These are phyloP conservation scores for Callyntrura guangdongensis DNA, from an alignment of 2,888 invertebrate genomes.

Conservation along the genomic window DNA sequence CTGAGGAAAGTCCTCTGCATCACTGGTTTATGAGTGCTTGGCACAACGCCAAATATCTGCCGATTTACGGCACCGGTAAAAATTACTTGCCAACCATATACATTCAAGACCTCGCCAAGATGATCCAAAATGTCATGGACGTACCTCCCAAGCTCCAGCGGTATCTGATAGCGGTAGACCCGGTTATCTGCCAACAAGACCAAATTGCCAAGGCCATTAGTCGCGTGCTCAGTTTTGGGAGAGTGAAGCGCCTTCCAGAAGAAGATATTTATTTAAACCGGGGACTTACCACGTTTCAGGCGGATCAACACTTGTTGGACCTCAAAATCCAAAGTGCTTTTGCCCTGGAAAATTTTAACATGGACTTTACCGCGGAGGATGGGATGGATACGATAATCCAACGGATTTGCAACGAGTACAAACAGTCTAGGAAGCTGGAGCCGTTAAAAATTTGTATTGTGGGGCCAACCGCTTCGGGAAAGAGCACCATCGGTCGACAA, in stretches of 20 bases:
- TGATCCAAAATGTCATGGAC: conserved; percentile 84
- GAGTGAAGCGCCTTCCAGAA: conserved; percentile 87
- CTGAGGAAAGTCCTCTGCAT: conserved; percentile 88
- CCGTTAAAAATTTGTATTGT: conserved; percentile 82
- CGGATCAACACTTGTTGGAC: conserved; percentile 81
- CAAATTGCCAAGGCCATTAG: conserved; percentile 88
- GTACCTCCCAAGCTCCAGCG: conserved; percentile 88
- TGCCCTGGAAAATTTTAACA: conserved; percentile 80
- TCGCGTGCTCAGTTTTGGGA: conserved; percentile 87
- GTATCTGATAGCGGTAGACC: conserved; percentile 90
- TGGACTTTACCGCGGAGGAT: conserved; percentile 77
- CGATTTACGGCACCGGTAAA: conserved; percentile 88
- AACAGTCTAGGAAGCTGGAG: conserved; percentile 75
- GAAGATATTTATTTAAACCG: conserved; percentile 86
- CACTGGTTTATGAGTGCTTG: conserved; percentile 90
- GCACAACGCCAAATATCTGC: conserved; percentile 88
- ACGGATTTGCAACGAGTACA: conserved; percentile 69
- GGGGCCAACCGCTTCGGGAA: conserved; percentile 82
- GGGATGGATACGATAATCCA: conserved; percentile 73
- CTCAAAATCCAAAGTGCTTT: conserved; percentile 82
- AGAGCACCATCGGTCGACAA: conserved; percentile 81
- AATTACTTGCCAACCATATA: conserved; percentile 90
- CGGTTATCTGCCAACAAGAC: conserved; percentile 87
- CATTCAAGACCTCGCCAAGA: conserved; percentile 88
- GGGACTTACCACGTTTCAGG: conserved; percentile 82